These are phyloP conservation scores for Schrankia costaestrigalis DNA, from an alignment of 2,888 invertebrate species.

Conservation along the genomic window DNA sequence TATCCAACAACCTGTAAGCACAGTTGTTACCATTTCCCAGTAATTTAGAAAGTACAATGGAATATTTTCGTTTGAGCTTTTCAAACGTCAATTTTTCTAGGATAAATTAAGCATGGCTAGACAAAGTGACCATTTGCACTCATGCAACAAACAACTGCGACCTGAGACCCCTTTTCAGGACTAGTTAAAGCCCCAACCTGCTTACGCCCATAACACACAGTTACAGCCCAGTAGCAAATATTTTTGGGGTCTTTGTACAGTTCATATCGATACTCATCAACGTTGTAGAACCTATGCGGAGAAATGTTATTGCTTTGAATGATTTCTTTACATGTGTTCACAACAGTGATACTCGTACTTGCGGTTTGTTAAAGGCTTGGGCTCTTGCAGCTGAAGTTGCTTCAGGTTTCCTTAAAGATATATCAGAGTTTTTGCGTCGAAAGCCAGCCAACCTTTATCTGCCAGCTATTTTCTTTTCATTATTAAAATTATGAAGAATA, in stretches of 20 bases:
- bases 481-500: not conserved
- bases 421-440: slow-evolving; percentile 5
- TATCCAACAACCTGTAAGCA: slow-evolving; percentile 12
- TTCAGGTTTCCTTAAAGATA: slow-evolving; percentile 11
- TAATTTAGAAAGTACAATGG: slow-evolving; percentile 7
- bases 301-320: slow-evolving; percentile 11
- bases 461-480: slow-evolving; percentile 16
- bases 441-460: slow-evolving; percentile 19
- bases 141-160: slow-evolving; percentile 42
- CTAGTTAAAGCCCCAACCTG: slow-evolving; percentile 51
- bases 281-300: slow-evolving; percentile 36
- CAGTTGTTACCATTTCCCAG: slow-evolving; percentile 5
- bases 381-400: slow-evolving; percentile 14
- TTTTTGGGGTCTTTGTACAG: slow-evolving; percentile 48
- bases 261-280: slow-evolving; percentile 52
- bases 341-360: slow-evolving; percentile 1
- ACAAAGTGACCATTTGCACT: slow-evolving; percentile 21
- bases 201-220: slow-evolving; percentile 48
- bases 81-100: slow-evolving; percentile 25
- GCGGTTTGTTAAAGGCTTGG: slow-evolving; percentile 4
- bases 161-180: slow-evolving; percentile 46
- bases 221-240: too few species aligned
- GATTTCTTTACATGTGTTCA: slow-evolving; percentile 4
- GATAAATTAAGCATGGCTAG: slow-evolving; percentile 49
- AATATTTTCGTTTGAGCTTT: slow-evolving; percentile 7